phyloP scores from a whole-genome alignment of 2,888 invertebrate genomes.

The Ectobius pallidus region DNA sequence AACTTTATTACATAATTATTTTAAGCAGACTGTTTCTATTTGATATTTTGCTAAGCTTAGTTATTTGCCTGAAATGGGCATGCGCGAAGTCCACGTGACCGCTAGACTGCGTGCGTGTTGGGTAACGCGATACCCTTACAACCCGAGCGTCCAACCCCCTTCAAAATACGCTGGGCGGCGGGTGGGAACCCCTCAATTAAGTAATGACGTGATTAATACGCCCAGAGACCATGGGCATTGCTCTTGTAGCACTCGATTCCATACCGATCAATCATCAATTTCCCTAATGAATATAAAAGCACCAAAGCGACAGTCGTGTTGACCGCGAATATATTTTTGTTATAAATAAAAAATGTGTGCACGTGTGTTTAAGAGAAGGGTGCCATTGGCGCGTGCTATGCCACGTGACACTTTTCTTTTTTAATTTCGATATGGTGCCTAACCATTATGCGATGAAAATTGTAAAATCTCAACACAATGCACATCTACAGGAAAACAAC shows the following conservation, averaged over 20 bases:
- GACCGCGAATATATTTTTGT: slow-evolving; percentile 11
- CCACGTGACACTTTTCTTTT: slow-evolving; percentile 3
- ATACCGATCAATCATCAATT: slow-evolving; percentile 34
- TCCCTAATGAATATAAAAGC: slow-evolving; percentile 36
- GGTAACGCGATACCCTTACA: slow-evolving; percentile 27
- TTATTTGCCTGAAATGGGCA: too few species aligned
- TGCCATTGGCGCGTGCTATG: background rate
- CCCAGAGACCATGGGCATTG: background rate
- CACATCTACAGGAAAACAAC: background rate
- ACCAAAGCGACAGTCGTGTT: slow-evolving; percentile 15
- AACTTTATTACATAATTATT: too few species aligned
- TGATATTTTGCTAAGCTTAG: too few species aligned
- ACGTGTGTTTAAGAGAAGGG: slow-evolving; percentile 3
- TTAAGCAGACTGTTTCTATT: too few species aligned
- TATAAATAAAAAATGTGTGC: slow-evolving; percentile 5
- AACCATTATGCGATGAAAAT: background rate
- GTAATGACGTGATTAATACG: slow-evolving; percentile 32
- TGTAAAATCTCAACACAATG: background rate
- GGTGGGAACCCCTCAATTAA: slow-evolving; percentile 31
- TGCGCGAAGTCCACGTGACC: slow-evolving; percentile 11
- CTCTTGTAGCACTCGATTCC: background rate
- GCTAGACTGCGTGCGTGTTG: slow-evolving; percentile 18
- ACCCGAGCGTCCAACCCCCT: slow-evolving; percentile 15
- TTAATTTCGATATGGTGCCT: background rate
- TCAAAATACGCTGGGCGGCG: background rate